Evolutionary conservation across 2,888 invertebrate genomes (phyloP), one percentile per base, ranked within the genome.

Genomic region (Drosophila rellima): DNA sequence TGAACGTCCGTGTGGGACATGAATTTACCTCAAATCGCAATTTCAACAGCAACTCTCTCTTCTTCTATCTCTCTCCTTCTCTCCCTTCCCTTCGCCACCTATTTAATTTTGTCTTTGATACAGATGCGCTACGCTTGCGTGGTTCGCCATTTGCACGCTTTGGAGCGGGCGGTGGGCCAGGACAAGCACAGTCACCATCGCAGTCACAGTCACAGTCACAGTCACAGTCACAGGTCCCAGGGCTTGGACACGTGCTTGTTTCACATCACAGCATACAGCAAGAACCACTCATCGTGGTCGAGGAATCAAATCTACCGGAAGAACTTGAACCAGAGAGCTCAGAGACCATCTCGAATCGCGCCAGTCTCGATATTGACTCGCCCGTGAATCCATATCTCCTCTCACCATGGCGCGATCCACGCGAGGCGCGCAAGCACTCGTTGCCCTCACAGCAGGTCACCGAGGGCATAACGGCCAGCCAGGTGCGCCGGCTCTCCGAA

Each of bases 381-480:
- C 96, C 96, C 0, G 95, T 95, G 2, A 96, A 96, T 92, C 97
- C 97, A 0, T 96, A 96, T 93, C 94, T 97, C 52, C 92, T 97
- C 60, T 96, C 96, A 0, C 97, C 97, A 4, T 97, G 96, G 95
- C 94, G 96, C 20, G 96, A 96, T 82, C 93, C 94, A 55, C 93
- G 95, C 57, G 95, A 95, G 82, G 94, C 95, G 1, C 94, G 97
- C 82, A 97, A 97, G 89, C 96, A 96, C 88, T 97, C 97, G 23
- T 93, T 97, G 82, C 97, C 97, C 2, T 96, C 97, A 0, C 97
- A 97, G 2, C 95, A 96, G 80, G 97, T 97, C 86, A 96, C 96
- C 26, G 95, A 96, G 62, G 97, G 97, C 52, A 97, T 97, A 64
- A 97, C 97, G 44, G 97, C 97, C 40, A 96, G 96, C 80, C 97